A percentile compares a stretch with the other conserved stretches of the same genome.
phyloP scores from a whole-genome alignment of 1,140 invertebrate species.

The Drosophila fuyamai region DNA sequence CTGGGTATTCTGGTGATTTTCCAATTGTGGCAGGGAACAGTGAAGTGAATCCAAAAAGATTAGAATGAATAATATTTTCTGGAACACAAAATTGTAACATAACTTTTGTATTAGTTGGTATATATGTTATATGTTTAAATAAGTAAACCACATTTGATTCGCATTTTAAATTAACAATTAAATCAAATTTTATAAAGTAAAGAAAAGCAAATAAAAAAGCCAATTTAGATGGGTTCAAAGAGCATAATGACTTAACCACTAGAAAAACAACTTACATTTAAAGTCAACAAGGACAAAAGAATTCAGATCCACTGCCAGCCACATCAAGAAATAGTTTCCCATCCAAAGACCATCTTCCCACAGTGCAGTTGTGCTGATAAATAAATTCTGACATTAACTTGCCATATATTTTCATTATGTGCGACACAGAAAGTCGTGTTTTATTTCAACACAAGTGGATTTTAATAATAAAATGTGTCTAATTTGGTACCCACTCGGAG shows the following conservation, averaged over 20 bases:
- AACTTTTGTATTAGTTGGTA: no score
- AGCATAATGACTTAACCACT: no score
- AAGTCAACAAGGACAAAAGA: no score
- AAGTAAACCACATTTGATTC: no score
- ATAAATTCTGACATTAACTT: conserved; percentile 81
- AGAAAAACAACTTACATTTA: no score
- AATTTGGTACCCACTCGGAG: conserved; percentile 78
- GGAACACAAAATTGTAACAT: no score
- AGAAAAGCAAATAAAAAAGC: no score
- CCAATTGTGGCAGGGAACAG: not conserved
- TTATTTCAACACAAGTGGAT: conserved; percentile 83
- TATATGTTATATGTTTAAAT: no score
- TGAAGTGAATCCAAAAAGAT: not conserved
- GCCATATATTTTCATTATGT: conserved; percentile 83
- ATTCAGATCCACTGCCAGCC: not conserved
- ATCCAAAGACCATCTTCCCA: conserved; percentile 18
- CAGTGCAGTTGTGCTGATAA: conserved; percentile 50
- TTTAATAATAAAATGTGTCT: conserved; percentile 84
- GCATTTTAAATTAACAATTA: no score
- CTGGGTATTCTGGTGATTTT: not conserved
- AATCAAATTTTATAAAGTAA: no score
- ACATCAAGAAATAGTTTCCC: not conserved
- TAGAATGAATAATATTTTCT: no score
- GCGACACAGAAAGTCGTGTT: conserved; percentile 83
- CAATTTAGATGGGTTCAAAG: no score